Evolutionary conservation across 1,140 invertebrate genomes (phyloP).

Genomic region (Drosophila bocqueti): DNA sequence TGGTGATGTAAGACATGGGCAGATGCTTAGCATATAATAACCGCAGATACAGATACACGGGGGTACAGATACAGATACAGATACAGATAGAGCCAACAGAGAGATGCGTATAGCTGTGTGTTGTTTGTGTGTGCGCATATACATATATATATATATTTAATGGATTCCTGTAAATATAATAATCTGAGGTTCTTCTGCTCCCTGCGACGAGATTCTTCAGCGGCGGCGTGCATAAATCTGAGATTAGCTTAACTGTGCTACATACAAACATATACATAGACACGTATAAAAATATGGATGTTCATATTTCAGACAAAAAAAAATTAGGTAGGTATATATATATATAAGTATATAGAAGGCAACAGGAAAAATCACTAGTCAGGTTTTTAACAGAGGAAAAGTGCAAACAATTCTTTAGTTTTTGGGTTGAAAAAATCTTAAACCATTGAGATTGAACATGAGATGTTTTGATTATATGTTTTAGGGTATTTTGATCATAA

Average conservation of each 20-base stretch:
- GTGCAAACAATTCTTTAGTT: not conserved
- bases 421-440: not conserved
- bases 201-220: conserved; percentile 5
- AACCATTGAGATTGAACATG: too few relatives aligned
- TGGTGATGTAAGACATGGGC: conserved; percentile 59
- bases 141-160: conserved; percentile 51
- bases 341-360: conserved; percentile 2
- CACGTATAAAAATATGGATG: conserved; percentile 10
- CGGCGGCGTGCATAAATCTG: conserved; percentile 51
- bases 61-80: not conserved
- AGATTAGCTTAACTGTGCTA: conserved; percentile 65
- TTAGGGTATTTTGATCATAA: not conserved
- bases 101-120: conserved; percentile 1
- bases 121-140: conserved; percentile 3
- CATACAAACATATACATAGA: conserved; percentile 19
- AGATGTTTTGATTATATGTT: not conserved
- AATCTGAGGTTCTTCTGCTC: conserved; percentile 39
- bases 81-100: conserved; percentile 20
- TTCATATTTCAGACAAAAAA: conserved; percentile 17
- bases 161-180: conserved; percentile 62
- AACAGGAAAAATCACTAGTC: not conserved
- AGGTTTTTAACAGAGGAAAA: conserved; percentile 20
- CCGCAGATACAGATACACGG: conserved; percentile 11
- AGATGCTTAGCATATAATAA: conserved; percentile 44
- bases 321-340: not conserved